Base-by-base conservation (phyloP, 2,888 invertebrate species). In the Pandemis corylana region DNA sequence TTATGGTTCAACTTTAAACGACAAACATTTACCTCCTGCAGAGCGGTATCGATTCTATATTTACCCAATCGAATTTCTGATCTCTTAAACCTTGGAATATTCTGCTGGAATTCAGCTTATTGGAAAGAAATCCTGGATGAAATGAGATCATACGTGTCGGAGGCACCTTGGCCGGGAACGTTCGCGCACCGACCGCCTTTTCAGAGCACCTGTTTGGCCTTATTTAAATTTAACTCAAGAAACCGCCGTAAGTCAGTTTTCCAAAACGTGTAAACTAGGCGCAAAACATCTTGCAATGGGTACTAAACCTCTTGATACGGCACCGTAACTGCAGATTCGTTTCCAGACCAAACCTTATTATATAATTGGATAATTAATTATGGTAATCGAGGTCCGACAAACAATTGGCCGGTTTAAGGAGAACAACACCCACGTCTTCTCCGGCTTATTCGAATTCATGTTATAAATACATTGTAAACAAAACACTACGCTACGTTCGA, bases 111-210 rank as follows among this genome's bases (percentile, higher is more conserved):
- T 90, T 87, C 83, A 83, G 87, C 86, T 89, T 89, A 90, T 90
- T 89, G 90, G 87, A 89, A 88, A 89, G 90, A 89, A 89, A 90
- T 89, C 89, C 88, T 82, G 89, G 87, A 88, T 90, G 85, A 89
- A 90, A 88, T 87, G 82, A 87, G 89, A 88, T 90, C 87, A 86
- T 85, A 86, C 84, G 86, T 86, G 85, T 85, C 85, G 66, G 56
- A 75, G 75, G 72, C 68, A 42, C 70, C 53, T 10, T 46, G 41
- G 46, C 65, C 72, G 61, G 56, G 64, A 41, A 28, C 70, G 70
- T 44, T 66, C 53, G 13, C 68, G 10, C 2, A 41, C 7, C 70
- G 61, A 61, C 10, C 53, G 62, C 56, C 36, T 63, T 68, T 63
- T 56, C 46, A 20, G 42, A 51, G 13, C 36, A 63, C 53, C 10